Base-by-base conservation (phyloP, 2,888 invertebrate genomes). In the Idaea straminata region DNA sequence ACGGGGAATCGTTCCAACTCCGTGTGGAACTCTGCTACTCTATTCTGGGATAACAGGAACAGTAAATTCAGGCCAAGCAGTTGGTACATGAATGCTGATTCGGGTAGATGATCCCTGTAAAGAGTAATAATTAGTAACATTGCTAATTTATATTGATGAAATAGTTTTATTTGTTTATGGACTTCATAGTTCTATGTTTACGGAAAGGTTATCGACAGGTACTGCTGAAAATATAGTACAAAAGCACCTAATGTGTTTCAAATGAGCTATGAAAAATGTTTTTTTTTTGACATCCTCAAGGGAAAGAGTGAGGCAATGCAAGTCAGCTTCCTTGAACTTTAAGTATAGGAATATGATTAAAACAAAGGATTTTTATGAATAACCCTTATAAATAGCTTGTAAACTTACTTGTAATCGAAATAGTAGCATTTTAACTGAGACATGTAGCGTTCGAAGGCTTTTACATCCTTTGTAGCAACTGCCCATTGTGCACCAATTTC, bases 11-110 rank as follows among this genome's bases (percentile, higher is more conserved):
- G 94, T 84, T 99, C 99, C 73, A 99, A 88, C 86, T 99, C 99
- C 0, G 99, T 99, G 84, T 99, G 99, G 88, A 99, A 99, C 87
- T 99, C 99, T 0, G 99, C 99, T 0, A 99, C 97, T 77, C 99
- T 94, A 87, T 99, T 99, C 86, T 99, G 98, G 3, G 99, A 97
- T 15, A 99, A 92, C 58, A 99, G 93, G 87, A 98, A 98, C 64
- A 99, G 93, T 25, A 99, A 94, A 91, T 99, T 99, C 59, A 99
- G 91, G 0, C 99, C 99, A 57, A 99, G 93, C 25, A 99, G 93
- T 85, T 99, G 98, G 87, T 98, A 98, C 93, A 98, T 98, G 83
- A 96, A 98, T 4, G 97, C 95, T 0, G 99, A 99, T 85, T 98
- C 98, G 10, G 97, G 96, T 61, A 98, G 93, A 79, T 96, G 95